A percentile compares a stretch with the other conserved stretches of the same genome.
These are phyloP conservation scores for Eucidaris tribuloides DNA, from an alignment of 35 echinoderm and acorn worm species.

Conservation along the genomic window DNA sequence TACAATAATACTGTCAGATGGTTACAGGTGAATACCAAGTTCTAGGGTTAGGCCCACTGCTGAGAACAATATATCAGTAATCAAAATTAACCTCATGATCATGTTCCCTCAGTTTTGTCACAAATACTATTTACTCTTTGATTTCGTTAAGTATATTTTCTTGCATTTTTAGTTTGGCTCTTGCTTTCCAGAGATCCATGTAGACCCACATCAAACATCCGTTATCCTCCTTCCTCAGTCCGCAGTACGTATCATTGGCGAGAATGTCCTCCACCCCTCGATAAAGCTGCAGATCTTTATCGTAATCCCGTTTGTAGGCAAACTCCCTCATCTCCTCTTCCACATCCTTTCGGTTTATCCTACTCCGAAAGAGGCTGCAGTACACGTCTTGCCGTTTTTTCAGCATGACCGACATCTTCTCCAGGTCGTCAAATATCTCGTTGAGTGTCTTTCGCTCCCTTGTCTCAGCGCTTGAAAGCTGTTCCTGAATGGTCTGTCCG, in stretches of 20 bases:
- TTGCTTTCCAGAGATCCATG: slow-evolving; percentile 71
- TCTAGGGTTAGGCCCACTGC: no score
- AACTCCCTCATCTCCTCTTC: slow-evolving; percentile 48
- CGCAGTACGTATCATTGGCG: slow-evolving; percentile 43
- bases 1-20: no score
- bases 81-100: no score
- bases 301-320: slow-evolving; percentile 46
- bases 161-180: slow-evolving; percentile 34
- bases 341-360: slow-evolving; percentile 19
- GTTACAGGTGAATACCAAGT: no score
- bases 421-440: slow-evolving; percentile 48
- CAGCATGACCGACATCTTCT: slow-evolving; percentile 34
- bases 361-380: slow-evolving; percentile 52
- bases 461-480: background rate
- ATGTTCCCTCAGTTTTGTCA: no score
- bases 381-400: slow-evolving; percentile 68
- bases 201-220: slow-evolving; percentile 88
- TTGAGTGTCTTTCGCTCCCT: background rate
- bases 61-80: no score
- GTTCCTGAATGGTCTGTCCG: background rate
- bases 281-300: slow-evolving; percentile 63
- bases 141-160: slow-evolving; percentile 24
- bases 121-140: no score
- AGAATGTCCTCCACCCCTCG: slow-evolving; percentile 61
- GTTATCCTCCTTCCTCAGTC: slow-evolving; percentile 4